phyloP scores from a whole-genome alignment of 1,140 invertebrate genomes.

The Solenopsis invicta region DNA sequence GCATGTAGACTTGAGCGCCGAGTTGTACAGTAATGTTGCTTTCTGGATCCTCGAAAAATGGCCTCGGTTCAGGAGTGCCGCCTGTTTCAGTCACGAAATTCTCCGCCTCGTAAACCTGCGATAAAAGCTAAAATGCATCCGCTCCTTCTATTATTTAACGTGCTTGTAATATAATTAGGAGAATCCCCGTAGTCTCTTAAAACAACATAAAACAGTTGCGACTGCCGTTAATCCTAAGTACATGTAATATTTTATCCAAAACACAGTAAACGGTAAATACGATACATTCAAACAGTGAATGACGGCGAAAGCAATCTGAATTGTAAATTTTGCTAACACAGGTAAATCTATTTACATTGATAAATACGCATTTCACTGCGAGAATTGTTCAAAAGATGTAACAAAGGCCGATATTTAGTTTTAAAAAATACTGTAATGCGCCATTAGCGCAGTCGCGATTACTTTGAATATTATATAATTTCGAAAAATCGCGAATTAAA shows the following conservation, averaged over 20 bases:
- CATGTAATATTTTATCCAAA: slow-evolving; percentile 29
- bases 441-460: neutral
- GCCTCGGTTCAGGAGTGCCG: slow-evolving; percentile 87
- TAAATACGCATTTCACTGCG: neutral
- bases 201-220: neutral
- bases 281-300: slow-evolving; percentile 18
- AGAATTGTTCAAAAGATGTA: slow-evolving; percentile 29
- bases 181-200: slow-evolving; percentile 4
- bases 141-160: slow-evolving; percentile 18
- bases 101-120: slow-evolving; percentile 85
- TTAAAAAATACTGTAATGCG: slow-evolving; percentile 11
- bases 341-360: slow-evolving; percentile 26
- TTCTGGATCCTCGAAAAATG: slow-evolving; percentile 87
- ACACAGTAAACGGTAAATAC: slow-evolving; percentile 13
- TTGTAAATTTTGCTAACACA: slow-evolving; percentile 13
- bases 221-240: slow-evolving; percentile 15
- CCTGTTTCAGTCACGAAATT: slow-evolving; percentile 83
- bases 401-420: slow-evolving; percentile 6
- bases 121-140: slow-evolving; percentile 50
- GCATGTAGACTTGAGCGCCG: slow-evolving; percentile 88
- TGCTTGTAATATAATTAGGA: slow-evolving; percentile 12
- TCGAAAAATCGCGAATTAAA: neutral
- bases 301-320: slow-evolving; percentile 17
- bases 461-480: neutral
- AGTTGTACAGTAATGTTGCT: slow-evolving; percentile 89